Evolutionary conservation across 2,113 vertebrate species (phyloP).

Genomic region (Hypomesus transpacificus): DNA sequence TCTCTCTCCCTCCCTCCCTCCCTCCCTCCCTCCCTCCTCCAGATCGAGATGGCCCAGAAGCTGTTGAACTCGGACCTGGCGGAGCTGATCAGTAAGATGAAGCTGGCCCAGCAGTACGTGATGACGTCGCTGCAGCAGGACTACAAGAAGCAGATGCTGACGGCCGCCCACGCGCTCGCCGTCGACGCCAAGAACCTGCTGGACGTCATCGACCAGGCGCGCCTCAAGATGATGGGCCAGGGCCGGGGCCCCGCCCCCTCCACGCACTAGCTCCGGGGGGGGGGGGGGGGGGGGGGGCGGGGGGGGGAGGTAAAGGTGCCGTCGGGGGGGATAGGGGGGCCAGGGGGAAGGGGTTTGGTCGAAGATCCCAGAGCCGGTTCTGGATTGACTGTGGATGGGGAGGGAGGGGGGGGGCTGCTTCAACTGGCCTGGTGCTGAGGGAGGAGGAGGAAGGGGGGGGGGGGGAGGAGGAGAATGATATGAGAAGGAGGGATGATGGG

Average conservation of each 20-base stretch:
- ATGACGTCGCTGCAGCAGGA: slow-evolving; percentile 94
- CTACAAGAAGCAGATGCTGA: slow-evolving; percentile 99
- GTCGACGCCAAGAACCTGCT: slow-evolving; percentile 97
- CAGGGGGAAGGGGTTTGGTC: no score
- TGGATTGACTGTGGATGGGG: no score
- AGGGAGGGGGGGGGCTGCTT: no score
- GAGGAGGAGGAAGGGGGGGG: no score
- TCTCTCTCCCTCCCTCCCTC: slow-evolving; percentile 40
- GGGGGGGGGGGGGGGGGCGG: background rate
- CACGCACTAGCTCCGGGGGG: slow-evolving; percentile 65
- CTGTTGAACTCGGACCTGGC: slow-evolving; percentile 94
- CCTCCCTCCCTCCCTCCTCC: slow-evolving; percentile 83
- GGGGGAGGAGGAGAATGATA: no score
- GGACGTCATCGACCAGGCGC: slow-evolving; percentile 94
- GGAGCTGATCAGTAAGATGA: slow-evolving; percentile 96
- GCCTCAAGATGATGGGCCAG: slow-evolving; percentile 88
- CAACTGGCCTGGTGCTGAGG: no score
- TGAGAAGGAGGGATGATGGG: no score
- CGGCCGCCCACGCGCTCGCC: slow-evolving; percentile 91
- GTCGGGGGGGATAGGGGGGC: background rate
- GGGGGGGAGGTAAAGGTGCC: no score
- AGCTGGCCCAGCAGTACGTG: slow-evolving; percentile 93
- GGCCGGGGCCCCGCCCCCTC: slow-evolving; percentile 62
- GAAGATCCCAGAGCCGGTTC: no score
- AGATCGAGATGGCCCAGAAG: slow-evolving; percentile 99